A percentile compares a stretch with the other conserved stretches of the same genome.
phyloP scores from a whole-genome alignment of 2,113 vertebrate genomes.

The Alectura lathami region DNA sequence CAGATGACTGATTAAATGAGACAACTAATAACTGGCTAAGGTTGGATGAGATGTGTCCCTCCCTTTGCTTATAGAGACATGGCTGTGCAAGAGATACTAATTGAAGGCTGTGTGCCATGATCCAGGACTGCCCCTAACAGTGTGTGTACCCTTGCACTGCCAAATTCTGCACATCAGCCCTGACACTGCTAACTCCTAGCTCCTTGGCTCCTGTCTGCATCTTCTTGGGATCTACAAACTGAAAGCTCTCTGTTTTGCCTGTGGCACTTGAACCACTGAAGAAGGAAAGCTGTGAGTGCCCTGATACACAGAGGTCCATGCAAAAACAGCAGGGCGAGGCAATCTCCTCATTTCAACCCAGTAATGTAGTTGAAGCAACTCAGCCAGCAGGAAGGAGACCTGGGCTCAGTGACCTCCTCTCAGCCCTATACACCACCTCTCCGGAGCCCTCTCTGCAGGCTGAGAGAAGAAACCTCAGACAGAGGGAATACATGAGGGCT shows the following conservation, averaged over 20 bases:
- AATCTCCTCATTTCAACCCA: not conserved
- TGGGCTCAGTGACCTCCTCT: not conserved
- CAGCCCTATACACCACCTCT: not conserved
- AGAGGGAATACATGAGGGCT: slow-evolving; percentile 5
- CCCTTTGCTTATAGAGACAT: not conserved
- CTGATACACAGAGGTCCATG: not conserved
- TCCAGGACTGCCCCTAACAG: not conserved
- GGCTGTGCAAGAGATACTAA: not conserved
- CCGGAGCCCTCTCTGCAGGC: not conserved
- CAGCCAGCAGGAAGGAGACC: not conserved
- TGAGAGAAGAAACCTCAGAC: not conserved
- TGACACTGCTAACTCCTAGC: not conserved
- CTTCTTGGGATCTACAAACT: not conserved
- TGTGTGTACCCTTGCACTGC: accelerated
- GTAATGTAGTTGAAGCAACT: not conserved
- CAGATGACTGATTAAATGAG: not conserved
- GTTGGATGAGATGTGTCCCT: not conserved
- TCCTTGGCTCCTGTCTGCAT: not conserved
- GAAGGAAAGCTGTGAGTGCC: not conserved
- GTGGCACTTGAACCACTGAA: not conserved
- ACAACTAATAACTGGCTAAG: not conserved
- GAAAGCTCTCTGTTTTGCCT: not conserved
- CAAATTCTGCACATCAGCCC: not conserved
- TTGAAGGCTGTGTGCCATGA: not conserved
- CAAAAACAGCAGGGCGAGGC: not conserved